Conservation (phyloP, 2,113 vertebrate species). For the Periophthalmus modestus region DNA sequence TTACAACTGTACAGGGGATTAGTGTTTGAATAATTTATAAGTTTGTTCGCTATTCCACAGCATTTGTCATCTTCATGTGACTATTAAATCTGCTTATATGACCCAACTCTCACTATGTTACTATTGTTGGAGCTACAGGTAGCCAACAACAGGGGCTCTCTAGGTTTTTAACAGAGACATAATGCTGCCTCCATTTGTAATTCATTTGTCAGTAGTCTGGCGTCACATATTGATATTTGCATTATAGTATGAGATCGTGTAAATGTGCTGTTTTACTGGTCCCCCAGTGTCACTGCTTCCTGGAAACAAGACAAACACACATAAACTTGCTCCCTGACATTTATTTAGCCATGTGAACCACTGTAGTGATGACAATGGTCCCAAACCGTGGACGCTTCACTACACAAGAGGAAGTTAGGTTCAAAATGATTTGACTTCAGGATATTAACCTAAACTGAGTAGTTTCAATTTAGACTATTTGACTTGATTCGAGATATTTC, state of each 20-base stretch:
- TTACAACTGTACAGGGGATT: not conserved
- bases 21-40: not conserved
- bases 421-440: too few species aligned
- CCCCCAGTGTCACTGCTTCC: not conserved
- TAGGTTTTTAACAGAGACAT: not conserved
- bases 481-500: too few species aligned
- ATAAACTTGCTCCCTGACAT: not conserved
- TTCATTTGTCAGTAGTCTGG: not conserved
- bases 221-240: constrained; percentile 1
- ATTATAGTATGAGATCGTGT: not conserved
- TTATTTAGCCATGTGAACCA: not conserved
- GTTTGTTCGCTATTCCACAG: not conserved
- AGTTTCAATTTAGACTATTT: too few species aligned
- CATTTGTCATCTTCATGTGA: not conserved
- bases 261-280: constrained; percentile 1
- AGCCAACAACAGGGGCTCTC: not conserved
- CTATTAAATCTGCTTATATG: not conserved
- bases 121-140: not conserved
- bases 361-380: not conserved
- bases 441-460: too few species aligned
- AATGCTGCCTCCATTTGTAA: not conserved
- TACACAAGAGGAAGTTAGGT: too few species aligned
- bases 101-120: not conserved
- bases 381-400: not conserved
- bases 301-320: not conserved